Conservation (phyloP, 2,113 vertebrate species). For the Lutjanus erythropterus region DNA sequence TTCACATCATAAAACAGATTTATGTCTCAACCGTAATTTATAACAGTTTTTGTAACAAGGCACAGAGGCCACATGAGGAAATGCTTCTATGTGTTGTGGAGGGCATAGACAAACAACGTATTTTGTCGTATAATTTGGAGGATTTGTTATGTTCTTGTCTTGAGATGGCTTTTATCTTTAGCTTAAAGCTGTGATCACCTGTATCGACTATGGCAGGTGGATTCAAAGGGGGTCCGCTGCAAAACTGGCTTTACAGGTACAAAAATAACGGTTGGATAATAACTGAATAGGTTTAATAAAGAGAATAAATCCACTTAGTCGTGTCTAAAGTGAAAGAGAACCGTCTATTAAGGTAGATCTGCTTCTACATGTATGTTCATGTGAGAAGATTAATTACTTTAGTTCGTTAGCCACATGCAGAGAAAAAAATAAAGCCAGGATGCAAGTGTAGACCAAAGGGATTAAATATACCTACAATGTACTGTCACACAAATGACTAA, state of each 20-base stretch:
- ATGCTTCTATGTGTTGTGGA: neutral
- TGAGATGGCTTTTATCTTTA: neutral
- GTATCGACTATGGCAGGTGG: neutral
- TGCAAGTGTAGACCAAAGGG: neutral
- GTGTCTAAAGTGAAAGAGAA: neutral
- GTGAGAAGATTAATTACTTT: neutral
- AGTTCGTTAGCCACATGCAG: neutral
- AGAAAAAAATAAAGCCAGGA: neutral
- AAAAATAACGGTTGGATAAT: neutral
- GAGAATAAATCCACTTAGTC: neutral
- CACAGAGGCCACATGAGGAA: neutral
- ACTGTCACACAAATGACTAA: neutral
- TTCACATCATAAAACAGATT: neutral
- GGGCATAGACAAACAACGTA: too few species aligned
- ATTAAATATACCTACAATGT: too few species aligned
- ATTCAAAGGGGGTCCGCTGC: neutral
- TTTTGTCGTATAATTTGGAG: too few species aligned
- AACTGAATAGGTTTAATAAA: neutral
- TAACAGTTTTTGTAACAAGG: neutral
- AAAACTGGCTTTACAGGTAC: neutral
- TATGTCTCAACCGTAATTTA: neutral
- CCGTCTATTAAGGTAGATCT: neutral
- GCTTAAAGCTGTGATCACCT: neutral
- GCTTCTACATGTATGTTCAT: neutral
- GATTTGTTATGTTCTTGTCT: neutral